Base-by-base conservation (phyloP, 2,888 invertebrate genomes). In the Netelia fuscicornis region DNA sequence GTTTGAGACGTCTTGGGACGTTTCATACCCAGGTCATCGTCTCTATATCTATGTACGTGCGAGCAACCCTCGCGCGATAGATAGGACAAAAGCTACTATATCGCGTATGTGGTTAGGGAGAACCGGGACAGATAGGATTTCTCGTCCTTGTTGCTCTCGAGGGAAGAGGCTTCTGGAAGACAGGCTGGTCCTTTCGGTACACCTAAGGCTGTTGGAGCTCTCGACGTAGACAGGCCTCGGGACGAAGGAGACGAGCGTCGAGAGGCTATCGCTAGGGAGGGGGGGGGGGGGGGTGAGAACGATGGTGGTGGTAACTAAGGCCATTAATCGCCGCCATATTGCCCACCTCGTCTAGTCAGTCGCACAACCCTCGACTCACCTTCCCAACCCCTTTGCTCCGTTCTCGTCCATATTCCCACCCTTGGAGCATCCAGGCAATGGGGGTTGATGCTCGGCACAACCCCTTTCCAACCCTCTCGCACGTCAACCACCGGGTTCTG, bases 311-410 rank as follows among this genome's bases (percentile, higher is more conserved):
- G 89, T 88, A 89, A 90, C 90, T 90, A 89, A 91, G 89, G 91
- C 89, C 90, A 91, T 91, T 91, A 91, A 91, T 91, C 91, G 91
- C 89, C 88, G 89, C 90, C 91, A 91, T 91, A 90, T 89, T 90
- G 90, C 87, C 89, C 86, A 87, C 87, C 88, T 88, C 88, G 90
- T 90, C 89, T 89, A 90, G 91, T 89, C 91, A 89, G 87, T 89
- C 89, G 88, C 87, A 85, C 87, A 84, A 82, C 87, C 82, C 83
- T 87, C 70, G n/a, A 30, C 78, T 87, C 88, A 65, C 78, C 81
- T 37, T 67, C 86, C 82, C 85, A 62, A 81, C 74, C 78, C 68
- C 75, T 68, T 65, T 42, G 81, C 58, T 48, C 65, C 11, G 23
- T 70, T 68, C 60, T 81, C 76, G 10, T 54, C 23, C 54, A 17